Conservation (phyloP, 2,797 vertebrate species). For the Onychomys torridus region DNA sequence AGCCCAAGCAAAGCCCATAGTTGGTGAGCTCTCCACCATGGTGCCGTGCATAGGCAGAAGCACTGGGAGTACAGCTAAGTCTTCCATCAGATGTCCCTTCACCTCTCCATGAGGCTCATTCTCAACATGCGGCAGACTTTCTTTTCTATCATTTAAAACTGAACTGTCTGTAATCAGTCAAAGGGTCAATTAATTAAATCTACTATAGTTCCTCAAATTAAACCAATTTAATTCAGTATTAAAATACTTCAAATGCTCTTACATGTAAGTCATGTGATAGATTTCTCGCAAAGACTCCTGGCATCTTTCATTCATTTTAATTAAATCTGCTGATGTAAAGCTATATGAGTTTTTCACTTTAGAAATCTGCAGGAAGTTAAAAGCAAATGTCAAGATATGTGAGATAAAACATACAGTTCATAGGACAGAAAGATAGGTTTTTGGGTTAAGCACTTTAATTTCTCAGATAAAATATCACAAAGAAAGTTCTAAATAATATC, state of each 20-base stretch:
- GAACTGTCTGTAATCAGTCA: conserved; percentile 39
- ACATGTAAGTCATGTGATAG: conserved; percentile 99
- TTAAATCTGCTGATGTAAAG: conserved; percentile 95
- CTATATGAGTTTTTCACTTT: conserved; percentile 94
- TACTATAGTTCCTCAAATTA: conserved; percentile 66
- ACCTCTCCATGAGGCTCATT: conserved; percentile 25
- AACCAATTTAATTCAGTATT: conserved; percentile 68
- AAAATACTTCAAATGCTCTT: conserved; percentile 86
- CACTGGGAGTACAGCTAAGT: background rate
- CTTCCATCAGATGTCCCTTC: conserved; percentile 13
- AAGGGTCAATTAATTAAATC: conserved; percentile 57
- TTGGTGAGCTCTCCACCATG: background rate
- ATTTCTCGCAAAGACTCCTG: conserved; percentile 98
- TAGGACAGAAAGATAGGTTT: conserved; percentile 23
- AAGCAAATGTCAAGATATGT: conserved; percentile 65
- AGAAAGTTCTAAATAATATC: conserved; percentile 50
- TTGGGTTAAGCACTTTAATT: conserved; percentile 44
- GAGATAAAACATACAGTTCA: conserved; percentile 67
- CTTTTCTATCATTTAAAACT: conserved; percentile 54
- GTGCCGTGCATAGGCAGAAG: background rate
- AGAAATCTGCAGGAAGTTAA: conserved; percentile 90
- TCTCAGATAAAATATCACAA: conserved; percentile 14
- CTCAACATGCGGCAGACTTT: background rate
- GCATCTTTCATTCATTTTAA: conserved; percentile 99
- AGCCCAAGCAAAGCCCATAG: background rate